phyloP scores from a whole-genome alignment of 2,797 vertebrate species.

The Notolepis coatsorum region DNA sequence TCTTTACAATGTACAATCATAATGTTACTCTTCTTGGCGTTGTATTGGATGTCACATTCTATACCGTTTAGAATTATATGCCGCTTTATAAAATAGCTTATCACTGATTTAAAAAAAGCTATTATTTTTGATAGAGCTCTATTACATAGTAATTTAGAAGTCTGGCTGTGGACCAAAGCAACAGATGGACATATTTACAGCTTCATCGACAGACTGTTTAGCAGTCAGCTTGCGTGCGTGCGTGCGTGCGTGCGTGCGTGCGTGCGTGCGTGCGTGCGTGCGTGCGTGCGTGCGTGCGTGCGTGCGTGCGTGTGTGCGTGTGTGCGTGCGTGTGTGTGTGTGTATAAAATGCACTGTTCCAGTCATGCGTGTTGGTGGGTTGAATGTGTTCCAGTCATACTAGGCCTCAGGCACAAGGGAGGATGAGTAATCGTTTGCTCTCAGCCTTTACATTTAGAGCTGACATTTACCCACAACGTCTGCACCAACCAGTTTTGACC shows the following conservation, averaged over 20 bases:
- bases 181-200: slow-evolving; percentile 41
- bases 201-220: slow-evolving; percentile 38
- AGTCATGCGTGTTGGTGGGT: slow-evolving; percentile 15
- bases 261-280: background rate
- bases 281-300: background rate
- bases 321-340: background rate
- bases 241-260: background rate
- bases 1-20: no score
- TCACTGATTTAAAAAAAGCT: no score
- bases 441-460: slow-evolving; percentile 53
- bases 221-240: background rate
- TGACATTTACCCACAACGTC: slow-evolving; percentile 51
- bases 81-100: no score
- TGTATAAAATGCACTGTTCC: slow-evolving; percentile 3
- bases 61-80: no score
- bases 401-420: slow-evolving; percentile 5
- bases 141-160: background rate
- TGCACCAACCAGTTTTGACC: slow-evolving; percentile 30
- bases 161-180: slow-evolving; percentile 27
- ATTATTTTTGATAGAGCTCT: background rate
- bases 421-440: slow-evolving; percentile 45
- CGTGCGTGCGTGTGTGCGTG: background rate
- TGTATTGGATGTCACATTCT: no score
- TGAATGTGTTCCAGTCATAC: slow-evolving; percentile 18
- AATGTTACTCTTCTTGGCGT: no score